Evolutionary conservation across 2,113 vertebrate species (phyloP).

Genomic region (Notarius quadriscutis): DNA sequence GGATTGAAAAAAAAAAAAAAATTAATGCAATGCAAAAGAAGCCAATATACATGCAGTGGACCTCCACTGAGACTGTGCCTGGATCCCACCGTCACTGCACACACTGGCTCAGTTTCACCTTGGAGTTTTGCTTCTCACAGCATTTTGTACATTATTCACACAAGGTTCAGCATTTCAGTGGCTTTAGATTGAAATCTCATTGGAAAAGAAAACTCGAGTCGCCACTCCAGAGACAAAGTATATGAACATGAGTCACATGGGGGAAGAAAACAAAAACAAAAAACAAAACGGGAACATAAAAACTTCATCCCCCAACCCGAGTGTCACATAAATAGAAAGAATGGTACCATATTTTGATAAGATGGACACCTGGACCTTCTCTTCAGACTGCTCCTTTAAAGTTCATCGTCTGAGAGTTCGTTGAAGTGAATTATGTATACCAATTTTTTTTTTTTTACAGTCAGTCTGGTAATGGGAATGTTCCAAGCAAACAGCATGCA

Average conservation of each 20-base stretch:
- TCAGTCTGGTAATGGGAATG: conserved; percentile 39
- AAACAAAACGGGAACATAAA: conserved; percentile 14
- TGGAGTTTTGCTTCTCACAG: conserved; percentile 55
- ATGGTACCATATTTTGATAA: conserved; percentile 62
- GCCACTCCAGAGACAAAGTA: conserved; percentile 61
- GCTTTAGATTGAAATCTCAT: conserved; percentile 68
- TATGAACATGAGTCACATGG: conserved; percentile 68
- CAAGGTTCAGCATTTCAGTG: conserved; percentile 70
- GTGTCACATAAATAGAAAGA: conserved; percentile 45
- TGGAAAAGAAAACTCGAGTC: conserved; percentile 52
- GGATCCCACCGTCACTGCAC: conserved; percentile 57
- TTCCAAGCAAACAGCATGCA: conserved; percentile 31
- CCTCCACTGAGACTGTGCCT: conserved; percentile 51
- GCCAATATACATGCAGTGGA: conserved; percentile 71
- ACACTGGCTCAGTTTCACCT: conserved; percentile 71
- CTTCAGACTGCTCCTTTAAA: conserved; percentile 17
- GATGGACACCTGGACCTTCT: conserved; percentile 25
- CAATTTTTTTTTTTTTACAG: neutral
- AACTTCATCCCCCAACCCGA: conserved; percentile 28
- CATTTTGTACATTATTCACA: conserved; percentile 81
- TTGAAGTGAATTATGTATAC: neutral
- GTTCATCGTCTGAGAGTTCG: conserved; percentile 18
- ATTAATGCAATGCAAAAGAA: conserved; percentile 51
- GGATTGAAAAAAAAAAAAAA: neutral
- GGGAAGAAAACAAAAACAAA: conserved; percentile 34